phyloP scores from a whole-genome alignment of 1,140 invertebrate genomes.

The Drosophila santomea region DNA sequence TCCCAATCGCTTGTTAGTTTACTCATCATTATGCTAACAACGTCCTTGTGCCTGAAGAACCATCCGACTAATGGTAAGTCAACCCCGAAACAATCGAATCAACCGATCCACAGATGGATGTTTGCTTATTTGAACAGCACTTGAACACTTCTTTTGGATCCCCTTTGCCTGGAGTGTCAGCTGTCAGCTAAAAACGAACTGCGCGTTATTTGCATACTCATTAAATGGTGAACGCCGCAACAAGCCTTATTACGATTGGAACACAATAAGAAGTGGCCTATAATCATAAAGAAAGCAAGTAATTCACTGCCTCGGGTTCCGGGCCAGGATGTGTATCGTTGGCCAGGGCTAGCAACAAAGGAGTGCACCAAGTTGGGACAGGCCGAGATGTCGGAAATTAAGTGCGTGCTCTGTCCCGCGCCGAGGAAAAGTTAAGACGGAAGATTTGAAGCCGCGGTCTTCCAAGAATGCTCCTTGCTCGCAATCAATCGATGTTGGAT shows the following conservation, averaged over 20 bases:
- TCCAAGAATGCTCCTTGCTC: background rate
- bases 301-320: constrained; percentile 36
- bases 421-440: constrained; percentile 32
- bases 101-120: background rate
- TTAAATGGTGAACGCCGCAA: constrained; percentile 70
- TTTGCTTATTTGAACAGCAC: constrained; percentile 53
- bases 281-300: constrained; percentile 70
- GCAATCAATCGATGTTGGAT: constrained; percentile 33
- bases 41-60: background rate
- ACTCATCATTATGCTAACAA: constrained; percentile 20
- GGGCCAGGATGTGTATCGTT: constrained; percentile 26
- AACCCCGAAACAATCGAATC: constrained; percentile 60
- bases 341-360: constrained; percentile 14
- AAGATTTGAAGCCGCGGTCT: constrained; percentile 2
- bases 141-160: constrained; percentile 23
- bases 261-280: constrained; percentile 36
- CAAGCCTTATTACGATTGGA: constrained; percentile 48
- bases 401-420: background rate
- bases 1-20: constrained; percentile 11
- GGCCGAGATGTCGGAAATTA: constrained; percentile 41
- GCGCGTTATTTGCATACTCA: constrained; percentile 72
- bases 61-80: constrained; percentile 62
- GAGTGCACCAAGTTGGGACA: background rate
- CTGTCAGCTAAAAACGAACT: constrained; percentile 50
- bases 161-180: constrained; percentile 39